Evolutionary conservation across 2,797 vertebrate genomes (phyloP).

Genomic region (Protonibea diacanthus): DNA sequence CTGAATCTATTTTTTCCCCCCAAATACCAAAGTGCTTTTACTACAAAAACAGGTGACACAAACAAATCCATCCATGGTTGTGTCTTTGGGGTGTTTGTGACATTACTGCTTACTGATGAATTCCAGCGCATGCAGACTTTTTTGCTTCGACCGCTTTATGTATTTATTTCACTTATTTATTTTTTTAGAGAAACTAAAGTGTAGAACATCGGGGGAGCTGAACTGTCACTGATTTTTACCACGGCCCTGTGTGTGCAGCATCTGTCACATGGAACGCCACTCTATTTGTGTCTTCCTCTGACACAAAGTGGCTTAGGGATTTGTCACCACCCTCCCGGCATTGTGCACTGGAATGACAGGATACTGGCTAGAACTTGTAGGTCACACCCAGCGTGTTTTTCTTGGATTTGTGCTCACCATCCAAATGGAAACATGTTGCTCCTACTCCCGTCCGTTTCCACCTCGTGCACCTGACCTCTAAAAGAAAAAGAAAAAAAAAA

Average conservation of each 20-base stretch:
- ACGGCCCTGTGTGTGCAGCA: constrained; percentile 49
- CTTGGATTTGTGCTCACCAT: constrained; percentile 66
- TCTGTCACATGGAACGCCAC: constrained; percentile 65
- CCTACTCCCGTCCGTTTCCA: constrained; percentile 38
- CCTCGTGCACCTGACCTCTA: constrained; percentile 56
- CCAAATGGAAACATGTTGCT: constrained; percentile 65
- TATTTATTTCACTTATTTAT: constrained; percentile 33
- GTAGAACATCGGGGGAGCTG: constrained; percentile 51
- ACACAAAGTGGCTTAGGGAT: constrained; percentile 78
- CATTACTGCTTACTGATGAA: constrained; percentile 39
- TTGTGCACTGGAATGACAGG: constrained; percentile 83
- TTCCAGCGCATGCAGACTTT: constrained; percentile 21
- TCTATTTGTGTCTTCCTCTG: constrained; percentile 69
- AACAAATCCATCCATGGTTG: constrained; percentile 37
- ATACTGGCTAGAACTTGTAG: constrained; percentile 78
- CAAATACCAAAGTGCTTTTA: constrained; percentile 13
- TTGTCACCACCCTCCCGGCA: constrained; percentile 78
- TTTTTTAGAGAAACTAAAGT: constrained; percentile 34
- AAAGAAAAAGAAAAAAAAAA: constrained; percentile 29
- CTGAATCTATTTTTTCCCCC: background rate
- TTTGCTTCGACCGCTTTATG: constrained; percentile 28
- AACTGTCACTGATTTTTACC: constrained; percentile 61
- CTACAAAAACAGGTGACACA: constrained; percentile 60
- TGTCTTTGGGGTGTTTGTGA: constrained; percentile 51
- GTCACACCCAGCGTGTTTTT: constrained; percentile 80